phyloP scores from a whole-genome alignment of 2,888 invertebrate species.

The Spodoptera littoralis region DNA sequence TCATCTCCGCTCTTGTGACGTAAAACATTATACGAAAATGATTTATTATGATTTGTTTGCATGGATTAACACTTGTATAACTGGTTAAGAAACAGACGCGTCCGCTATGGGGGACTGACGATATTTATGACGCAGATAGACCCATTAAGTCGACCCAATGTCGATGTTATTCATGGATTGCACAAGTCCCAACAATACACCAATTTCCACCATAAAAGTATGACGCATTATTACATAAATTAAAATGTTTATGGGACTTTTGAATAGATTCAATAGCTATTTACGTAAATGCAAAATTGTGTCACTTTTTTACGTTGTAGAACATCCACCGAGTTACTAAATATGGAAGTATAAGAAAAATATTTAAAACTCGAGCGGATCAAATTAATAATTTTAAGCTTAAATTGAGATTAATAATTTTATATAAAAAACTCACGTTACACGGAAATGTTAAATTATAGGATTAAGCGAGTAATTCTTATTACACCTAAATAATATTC shows the following conservation, averaged over 20 bases:
- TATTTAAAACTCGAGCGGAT: no score
- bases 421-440: no score
- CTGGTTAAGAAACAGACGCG: constrained; percentile 16
- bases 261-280: constrained; percentile 6
- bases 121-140: constrained; percentile 32
- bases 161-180: constrained; percentile 23
- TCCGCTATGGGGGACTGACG: constrained; percentile 25
- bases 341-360: not conserved
- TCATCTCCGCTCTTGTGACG: constrained; percentile 29
- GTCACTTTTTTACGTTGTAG: no score
- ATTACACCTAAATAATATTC: no score
- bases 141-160: constrained; percentile 21
- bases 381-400: no score
- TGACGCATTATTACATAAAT: constrained; percentile 19
- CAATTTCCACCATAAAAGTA: constrained; percentile 28
- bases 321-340: not conserved
- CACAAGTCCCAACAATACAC: constrained; percentile 19
- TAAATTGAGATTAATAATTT: no score
- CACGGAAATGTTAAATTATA: no score
- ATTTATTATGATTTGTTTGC: constrained; percentile 16
- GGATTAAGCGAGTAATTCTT: no score
- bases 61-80: constrained; percentile 23
- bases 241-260: not conserved
- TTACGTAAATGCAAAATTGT: not conserved
- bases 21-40: constrained; percentile 3